Evolutionary conservation across 1,140 invertebrate genomes (phyloP).

Genomic region (Cherax quadricarinatus): DNA sequence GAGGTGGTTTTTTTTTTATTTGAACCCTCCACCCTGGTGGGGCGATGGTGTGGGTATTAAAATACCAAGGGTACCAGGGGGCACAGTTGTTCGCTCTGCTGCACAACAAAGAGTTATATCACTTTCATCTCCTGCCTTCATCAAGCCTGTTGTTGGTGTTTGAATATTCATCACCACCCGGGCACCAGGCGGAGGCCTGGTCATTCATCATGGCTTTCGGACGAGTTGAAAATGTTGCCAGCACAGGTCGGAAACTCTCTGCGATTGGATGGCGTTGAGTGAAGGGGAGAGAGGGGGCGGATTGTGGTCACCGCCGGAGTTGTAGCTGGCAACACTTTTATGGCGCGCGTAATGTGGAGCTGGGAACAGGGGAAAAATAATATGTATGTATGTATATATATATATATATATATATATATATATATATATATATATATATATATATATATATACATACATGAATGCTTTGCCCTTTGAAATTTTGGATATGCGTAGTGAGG

Average conservation of each 20-base stretch:
- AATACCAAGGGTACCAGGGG: neutral
- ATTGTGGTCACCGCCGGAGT: neutral
- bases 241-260: neutral
- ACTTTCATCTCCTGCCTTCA: conserved; percentile 16
- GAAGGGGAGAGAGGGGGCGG: too few species aligned
- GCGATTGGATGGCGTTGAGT: neutral
- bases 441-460: too few species aligned
- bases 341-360: neutral
- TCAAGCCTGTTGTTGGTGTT: conserved; percentile 19
- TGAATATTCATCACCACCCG: conserved; percentile 17
- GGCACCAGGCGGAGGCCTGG: neutral
- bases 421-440: too few species aligned
- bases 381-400: too few species aligned
- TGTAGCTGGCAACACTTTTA: neutral
- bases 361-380: neutral
- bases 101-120: conserved; percentile 16
- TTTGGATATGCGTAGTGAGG: neutral
- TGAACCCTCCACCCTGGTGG: neutral
- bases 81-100: conserved; percentile 15
- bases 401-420: too few species aligned
- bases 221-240: conserved; percentile 20
- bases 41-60: neutral
- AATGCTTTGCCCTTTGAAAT: neutral
- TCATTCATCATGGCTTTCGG: conserved; percentile 16
- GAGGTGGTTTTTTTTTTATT: too few species aligned